phyloP scores from a whole-genome alignment of 1,140 invertebrate genomes.

The Drosophila auraria region DNA sequence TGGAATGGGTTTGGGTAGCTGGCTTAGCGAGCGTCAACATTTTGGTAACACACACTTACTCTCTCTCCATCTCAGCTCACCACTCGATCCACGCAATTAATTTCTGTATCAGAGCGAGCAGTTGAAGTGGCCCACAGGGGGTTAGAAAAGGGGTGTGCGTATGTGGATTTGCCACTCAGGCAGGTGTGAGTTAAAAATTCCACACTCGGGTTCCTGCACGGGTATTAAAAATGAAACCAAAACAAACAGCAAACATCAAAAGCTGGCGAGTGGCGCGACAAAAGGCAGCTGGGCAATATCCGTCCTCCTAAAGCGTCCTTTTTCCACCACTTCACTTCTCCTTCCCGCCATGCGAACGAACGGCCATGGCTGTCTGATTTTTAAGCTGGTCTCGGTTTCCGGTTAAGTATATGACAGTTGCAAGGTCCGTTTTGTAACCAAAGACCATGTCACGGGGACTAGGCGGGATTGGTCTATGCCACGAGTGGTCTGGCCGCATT shows the following conservation, averaged over 20 bases:
- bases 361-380: slow-evolving; percentile 52
- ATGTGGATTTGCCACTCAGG: not conserved
- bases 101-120: slow-evolving; percentile 73
- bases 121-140: slow-evolving; percentile 54
- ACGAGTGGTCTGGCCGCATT: slow-evolving; percentile 29
- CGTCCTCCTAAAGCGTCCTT: slow-evolving; percentile 29
- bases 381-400: slow-evolving; percentile 53
- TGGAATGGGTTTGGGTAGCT: slow-evolving; percentile 17
- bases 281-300: slow-evolving; percentile 65
- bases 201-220: slow-evolving; percentile 44
- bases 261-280: slow-evolving; percentile 55
- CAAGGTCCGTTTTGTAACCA: slow-evolving; percentile 54
- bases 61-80: slow-evolving; percentile 40
- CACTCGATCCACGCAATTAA: slow-evolving; percentile 83
- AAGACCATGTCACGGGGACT: slow-evolving; percentile 34
- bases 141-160: slow-evolving; percentile 2
- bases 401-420: slow-evolving; percentile 59
- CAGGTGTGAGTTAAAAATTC: slow-evolving; percentile 42
- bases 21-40: slow-evolving; percentile 78
- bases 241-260: slow-evolving; percentile 81
- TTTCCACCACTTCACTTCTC: not conserved
- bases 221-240: slow-evolving; percentile 79
- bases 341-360: not conserved
- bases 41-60: slow-evolving; percentile 70
- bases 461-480: slow-evolving; percentile 12